Evolutionary conservation across 2,888 invertebrate species (phyloP), one percentile per base, ranked within the genome.

Genomic region (Siphlonurus alternatus): DNA sequence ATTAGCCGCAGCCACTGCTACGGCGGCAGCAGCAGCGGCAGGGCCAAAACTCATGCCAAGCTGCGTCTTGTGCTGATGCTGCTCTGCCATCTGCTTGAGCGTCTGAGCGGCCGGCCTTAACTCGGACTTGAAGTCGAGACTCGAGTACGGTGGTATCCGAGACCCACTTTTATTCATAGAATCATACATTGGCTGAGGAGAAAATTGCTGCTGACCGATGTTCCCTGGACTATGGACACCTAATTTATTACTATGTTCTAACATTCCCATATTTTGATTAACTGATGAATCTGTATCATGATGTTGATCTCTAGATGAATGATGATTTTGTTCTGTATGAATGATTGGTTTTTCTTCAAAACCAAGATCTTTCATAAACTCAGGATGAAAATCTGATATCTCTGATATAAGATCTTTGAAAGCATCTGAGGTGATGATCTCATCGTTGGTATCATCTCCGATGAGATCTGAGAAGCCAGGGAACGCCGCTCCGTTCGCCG

Each of bases 21-120:
- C 70, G 19, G 70, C 70, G 71, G 75, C 73, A 77, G 82, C 73
- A 81, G 81, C 61, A 72, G 75, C 75, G 66, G 72, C 69, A 0
- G 74, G 74, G 59, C 76, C 75, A 2, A 80, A 78, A 2, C 77
- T 74, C 51, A 84, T 78, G 1, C 87, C 87, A 74, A 86, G 75
- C 67, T 78, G 85, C 68, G 82, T 84, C 74, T 88, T 88, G 76
- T 91, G 92, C 77, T 94, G 94, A 76, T 95, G 95, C 75, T 95
- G 95, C 74, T 95, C 94, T 53, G 95, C 95, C 94, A 95, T 94
- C 72, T 95, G 94, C 74, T 95, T 95, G 63, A 96, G 79, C 0
- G 94, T 95, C 78, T 95, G 93, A 61, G 95, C 94, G 0, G 96
- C 96, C 23, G 94, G 90, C 66, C 93, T 92, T 75, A 89, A 80